Evolutionary conservation across 2,888 invertebrate genomes (phyloP), one percentile per base, ranked within the genome.

Genomic region (Lasioglossum zephyrum): DNA sequence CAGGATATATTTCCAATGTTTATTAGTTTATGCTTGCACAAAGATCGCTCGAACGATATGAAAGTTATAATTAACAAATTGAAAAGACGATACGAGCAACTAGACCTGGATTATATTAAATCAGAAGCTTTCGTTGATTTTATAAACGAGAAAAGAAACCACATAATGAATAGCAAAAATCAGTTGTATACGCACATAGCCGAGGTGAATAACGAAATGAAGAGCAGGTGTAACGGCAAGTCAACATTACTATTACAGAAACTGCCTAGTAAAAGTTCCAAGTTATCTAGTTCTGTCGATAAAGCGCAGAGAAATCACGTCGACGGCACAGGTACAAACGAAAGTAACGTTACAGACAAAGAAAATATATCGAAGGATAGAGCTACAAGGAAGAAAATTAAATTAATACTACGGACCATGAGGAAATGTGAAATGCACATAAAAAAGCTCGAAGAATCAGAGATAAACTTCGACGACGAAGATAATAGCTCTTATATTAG

Each of bases 391-490:
- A 84, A 44, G 69, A 83, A 49, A 82, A 86, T 84, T 41, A 88
- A 86, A 4, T 36, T 69, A 44, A 91, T 97, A 8, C 96, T 96
- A 92, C 96, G 96, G 85, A 96, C 96, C 0, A 95, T 97, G 77
- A 96, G 96, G 93, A 96, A 96, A 88, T 95, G 98, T 36, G 96
- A 97, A 77, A 96, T 96, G 91, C 96, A 96, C 85, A 97, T 98
- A 77, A 96, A 96, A 89, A 95, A 96, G 87, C 94, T 98, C 8
- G 97, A 97, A 92, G 96, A 96, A 76, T 95, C 96, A 75, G 97
- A 98, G 91, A 96, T 98, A 2, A 96, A 98, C 88, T 97, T 97
- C 93, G 97, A 97, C 92, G 97, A 97, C 89, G 97, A 97, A 47
- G 96, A 96, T 73, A 96, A 97, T 93, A 98, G 98, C 4, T 95